A percentile compares a stretch with the other conserved stretches of the same genome.
Evolutionary conservation across 2,888 invertebrate species (phyloP).

Genomic region (Plagodis pulveraria): DNA sequence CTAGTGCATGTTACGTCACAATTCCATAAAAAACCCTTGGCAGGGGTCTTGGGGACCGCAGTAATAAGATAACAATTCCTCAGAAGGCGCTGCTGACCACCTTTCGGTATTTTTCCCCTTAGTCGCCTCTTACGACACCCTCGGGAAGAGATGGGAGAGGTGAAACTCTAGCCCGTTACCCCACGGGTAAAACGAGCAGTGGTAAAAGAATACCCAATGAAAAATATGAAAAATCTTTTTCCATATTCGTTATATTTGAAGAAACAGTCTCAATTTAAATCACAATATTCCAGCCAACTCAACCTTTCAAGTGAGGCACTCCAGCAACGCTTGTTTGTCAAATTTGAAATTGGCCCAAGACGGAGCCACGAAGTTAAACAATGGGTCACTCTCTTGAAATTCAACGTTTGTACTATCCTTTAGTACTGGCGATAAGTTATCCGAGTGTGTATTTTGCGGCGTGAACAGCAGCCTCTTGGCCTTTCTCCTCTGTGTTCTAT

Average conservation of each 20-base stretch:
- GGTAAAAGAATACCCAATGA: too few relatives aligned
- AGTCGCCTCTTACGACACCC: too few relatives aligned
- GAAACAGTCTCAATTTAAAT: slow-evolving; percentile 19
- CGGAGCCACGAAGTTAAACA: slow-evolving; percentile 82
- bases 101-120: too few relatives aligned
- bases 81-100: too few relatives aligned
- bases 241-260: background rate
- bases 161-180: too few relatives aligned
- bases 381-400: slow-evolving; percentile 46
- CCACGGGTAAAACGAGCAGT: too few relatives aligned
- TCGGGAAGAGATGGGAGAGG: too few relatives aligned
- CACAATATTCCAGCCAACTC: slow-evolving; percentile 16
- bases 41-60: too few relatives aligned
- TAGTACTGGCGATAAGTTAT: slow-evolving; percentile 58
- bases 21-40: too few relatives aligned
- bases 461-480: slow-evolving; percentile 86
- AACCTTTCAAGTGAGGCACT: slow-evolving; percentile 67
- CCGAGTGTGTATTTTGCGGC: slow-evolving; percentile 66
- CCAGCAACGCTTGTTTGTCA: slow-evolving; percentile 83
- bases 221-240: too few relatives aligned
- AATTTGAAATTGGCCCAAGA: slow-evolving; percentile 89
- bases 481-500: slow-evolving; percentile 69
- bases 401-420: slow-evolving; percentile 53
- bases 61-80: too few relatives aligned
- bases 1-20: too few relatives aligned